Base-by-base conservation (phyloP, 2,888 invertebrate genomes). In the Coleophora deauratella region DNA sequence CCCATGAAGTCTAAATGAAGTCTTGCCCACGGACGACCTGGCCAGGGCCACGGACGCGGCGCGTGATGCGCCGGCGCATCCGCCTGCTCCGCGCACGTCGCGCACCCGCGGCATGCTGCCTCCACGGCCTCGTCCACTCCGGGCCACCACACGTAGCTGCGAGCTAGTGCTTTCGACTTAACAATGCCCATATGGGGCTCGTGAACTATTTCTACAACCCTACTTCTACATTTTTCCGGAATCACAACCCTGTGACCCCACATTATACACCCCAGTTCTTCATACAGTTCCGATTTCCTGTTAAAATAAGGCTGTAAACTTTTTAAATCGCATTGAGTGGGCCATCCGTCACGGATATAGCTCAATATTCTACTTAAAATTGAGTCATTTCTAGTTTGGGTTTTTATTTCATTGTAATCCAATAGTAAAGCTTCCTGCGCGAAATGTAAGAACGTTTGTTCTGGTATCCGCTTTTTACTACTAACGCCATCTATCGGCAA, bases 1-100 rank as follows among this genome's bases (percentile, higher is more conserved):
- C n/a, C 11, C 6, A 43, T 28, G 44, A 0, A 0, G 0, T 1
- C 52, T 38, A 1, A 51, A 52, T 3, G 52, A 53, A 28, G 56
- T 51, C 47, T 36, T 1, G 42, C 8, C 41, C 37, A 44, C 14
- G 41, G 42, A 6, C 33, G n/a, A 9, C 10, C 11, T 1, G 42
- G 47, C 44, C 43, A 45, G 15, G 32, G 13, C 31, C 31, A 15
- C 15, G 12, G 35, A 2, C n/a, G 14, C 15, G 15, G 35, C 9
- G 14, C 11, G 2, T 35, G 35, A 9, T 9, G 14, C 11, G 45
- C 38, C 11, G 49, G 41, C n/a, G 41, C 31, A 12, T 42, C 37
- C 11, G 41, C 38, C 9, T 33, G 35, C 11, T 31, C 40, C 42
- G 37, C 47, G 44, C 32, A 31, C 30, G 2, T 8, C 35, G 35